Conservation (phyloP, 2,888 invertebrate species). For the Lottia gigantea region DNA sequence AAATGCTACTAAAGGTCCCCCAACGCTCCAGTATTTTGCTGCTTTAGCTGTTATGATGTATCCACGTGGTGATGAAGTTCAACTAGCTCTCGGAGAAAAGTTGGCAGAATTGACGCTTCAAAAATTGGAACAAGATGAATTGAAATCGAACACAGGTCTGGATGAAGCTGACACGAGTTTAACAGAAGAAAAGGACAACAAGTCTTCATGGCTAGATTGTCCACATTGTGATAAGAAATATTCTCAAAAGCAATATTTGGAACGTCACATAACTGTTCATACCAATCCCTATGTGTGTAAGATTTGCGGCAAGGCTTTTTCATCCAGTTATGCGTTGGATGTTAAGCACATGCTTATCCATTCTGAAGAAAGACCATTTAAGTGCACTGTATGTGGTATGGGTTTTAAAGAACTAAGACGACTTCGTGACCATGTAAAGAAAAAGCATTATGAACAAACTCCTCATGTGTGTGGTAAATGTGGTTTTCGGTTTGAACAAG, state of each 20-base stretch:
- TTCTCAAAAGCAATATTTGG: constrained; percentile 1
- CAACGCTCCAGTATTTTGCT: constrained; percentile 3
- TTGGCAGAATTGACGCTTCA: background rate
- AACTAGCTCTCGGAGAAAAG: constrained; percentile 4
- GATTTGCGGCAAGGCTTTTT: background rate
- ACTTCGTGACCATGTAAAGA: constrained; percentile 1
- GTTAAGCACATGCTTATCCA: constrained; percentile 26
- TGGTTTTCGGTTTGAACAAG: background rate
- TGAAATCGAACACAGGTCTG: background rate
- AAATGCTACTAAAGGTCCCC: background rate
- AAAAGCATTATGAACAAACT: background rate
- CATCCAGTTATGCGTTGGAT: background rate
- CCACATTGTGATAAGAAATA: constrained; percentile 1
- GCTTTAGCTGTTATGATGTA: background rate
- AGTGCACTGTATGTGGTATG: constrained; percentile 93
- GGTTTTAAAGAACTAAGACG: constrained; percentile 77
- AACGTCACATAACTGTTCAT: background rate
- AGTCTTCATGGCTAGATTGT: background rate
- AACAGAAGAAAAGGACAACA: background rate
- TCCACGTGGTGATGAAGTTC: constrained; percentile 1
- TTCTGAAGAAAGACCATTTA: constrained; percentile 77
- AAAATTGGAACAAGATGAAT: background rate
- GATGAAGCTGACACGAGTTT: background rate
- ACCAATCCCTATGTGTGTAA: background rate
- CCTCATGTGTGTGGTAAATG: background rate